Conservation (phyloP, 2,113 vertebrate genomes). For the Monopterus albus region DNA sequence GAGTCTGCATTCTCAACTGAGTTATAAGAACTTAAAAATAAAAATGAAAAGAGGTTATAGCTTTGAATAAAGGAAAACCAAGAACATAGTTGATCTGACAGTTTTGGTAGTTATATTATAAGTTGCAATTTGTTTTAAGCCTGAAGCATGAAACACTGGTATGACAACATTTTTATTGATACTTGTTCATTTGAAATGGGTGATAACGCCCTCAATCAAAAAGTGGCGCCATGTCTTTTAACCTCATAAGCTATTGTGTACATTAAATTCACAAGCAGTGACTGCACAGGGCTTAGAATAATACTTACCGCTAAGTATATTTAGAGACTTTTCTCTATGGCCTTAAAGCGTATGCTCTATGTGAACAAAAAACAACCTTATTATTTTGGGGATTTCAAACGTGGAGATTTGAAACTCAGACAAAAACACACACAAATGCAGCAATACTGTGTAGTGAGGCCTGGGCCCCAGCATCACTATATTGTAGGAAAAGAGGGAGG, state of each 20-base stretch:
- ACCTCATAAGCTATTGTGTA: conserved; percentile 8
- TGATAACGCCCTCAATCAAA: conserved; percentile 26
- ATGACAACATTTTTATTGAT: background rate
- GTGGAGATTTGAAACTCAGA: background rate
- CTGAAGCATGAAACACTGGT: background rate
- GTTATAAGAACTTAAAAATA: too few species aligned
- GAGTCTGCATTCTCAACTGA: background rate
- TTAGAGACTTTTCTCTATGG: conserved; percentile 2
- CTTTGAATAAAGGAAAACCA: background rate
- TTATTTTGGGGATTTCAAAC: conserved; percentile 28
- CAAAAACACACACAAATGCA: conserved; percentile 8
- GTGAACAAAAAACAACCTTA: conserved; percentile 11
- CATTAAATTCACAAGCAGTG: conserved; percentile 40
- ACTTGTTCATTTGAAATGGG: background rate
- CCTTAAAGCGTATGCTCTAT: background rate
- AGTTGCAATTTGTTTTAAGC: background rate
- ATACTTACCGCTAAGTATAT: conserved; percentile 15
- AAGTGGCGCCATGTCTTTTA: background rate
- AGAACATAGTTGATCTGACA: background rate
- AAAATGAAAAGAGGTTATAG: too few species aligned
- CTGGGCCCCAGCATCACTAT: background rate
- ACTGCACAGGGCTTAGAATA: background rate
- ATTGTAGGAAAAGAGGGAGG: conserved; percentile 41
- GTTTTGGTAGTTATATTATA: conserved; percentile 9
- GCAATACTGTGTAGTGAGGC: background rate